Evolutionary conservation across 2,113 vertebrate genomes (phyloP), one percentile per base, ranked within the genome.

Genomic region (Elephantulus edwardii): DNA sequence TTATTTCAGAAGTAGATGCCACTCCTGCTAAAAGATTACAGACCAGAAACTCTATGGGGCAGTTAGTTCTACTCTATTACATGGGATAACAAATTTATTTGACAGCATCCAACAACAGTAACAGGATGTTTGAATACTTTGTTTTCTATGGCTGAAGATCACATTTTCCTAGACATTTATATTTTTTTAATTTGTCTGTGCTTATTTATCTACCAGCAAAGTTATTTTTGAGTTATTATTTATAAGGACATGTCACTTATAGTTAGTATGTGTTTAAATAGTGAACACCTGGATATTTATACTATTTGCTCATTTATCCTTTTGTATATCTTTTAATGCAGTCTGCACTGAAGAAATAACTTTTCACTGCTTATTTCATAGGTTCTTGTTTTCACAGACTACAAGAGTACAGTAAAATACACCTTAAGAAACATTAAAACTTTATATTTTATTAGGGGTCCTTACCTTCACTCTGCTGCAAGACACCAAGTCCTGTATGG

Each of bases 331-430:
- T 85, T 91, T 22, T 75, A 85, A 87, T 71, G 83, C 2, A 30
- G 74, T 38, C 4, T 2, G 3, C 19, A 2, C 0, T 75, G 56
- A 30, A 79, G 35, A 83, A 35, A 2, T 38, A 92, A 96, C 44
- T 52, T 66, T 83, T 87, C 12, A 10, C 40, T 82, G 60, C 9
- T 58, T 88, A 83, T 3, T 77, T 90, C 35, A 46, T n/a, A 80
- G 62, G 74, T 84, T 95, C 14, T 94, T 96, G 26, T 81, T 3
- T 93, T 95, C 35, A 71, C 38, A 74, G 4, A 0, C 40, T 20
- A 0, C 50, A 75, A 50, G 83, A 11, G 3, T 68, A 2, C 4
- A 81, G 17, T 0, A 2, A 88, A 17, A 60, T 87, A 8, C 33
- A 50, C 7, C 13, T 80, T 54, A 89, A 89, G 26, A 4, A 5